Evolutionary conservation across 2,113 vertebrate genomes (phyloP).

Genomic region (Aix galericulata): DNA sequence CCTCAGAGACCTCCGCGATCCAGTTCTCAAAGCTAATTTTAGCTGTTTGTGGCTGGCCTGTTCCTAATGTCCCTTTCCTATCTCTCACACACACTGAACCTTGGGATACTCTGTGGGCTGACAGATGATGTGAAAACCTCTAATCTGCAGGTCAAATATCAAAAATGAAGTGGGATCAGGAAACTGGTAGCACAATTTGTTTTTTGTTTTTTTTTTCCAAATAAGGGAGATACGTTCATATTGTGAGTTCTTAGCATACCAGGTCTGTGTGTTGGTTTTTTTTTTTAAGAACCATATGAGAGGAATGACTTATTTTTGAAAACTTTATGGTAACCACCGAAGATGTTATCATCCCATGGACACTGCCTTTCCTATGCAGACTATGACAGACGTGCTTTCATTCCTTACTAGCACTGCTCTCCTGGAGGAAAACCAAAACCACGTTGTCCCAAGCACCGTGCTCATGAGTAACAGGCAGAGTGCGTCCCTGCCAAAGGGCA

Average conservation of each 20-base stretch:
- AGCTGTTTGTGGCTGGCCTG: constrained; percentile 66
- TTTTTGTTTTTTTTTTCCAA: constrained; percentile 31
- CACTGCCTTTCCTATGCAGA: constrained; percentile 25
- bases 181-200: constrained; percentile 37
- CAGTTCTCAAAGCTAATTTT: constrained; percentile 80
- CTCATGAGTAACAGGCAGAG: background rate
- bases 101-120: constrained; percentile 53
- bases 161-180: constrained; percentile 56
- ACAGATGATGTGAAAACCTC: constrained; percentile 32
- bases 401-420: constrained; percentile 12
- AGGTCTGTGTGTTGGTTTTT: background rate
- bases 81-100: constrained; percentile 49
- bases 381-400: background rate
- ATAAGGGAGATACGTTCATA: constrained; percentile 58
- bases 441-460: background rate
- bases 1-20: constrained; percentile 69
- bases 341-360: constrained; percentile 7
- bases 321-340: constrained; percentile 15
- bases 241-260: constrained; percentile 16
- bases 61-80: constrained; percentile 65
- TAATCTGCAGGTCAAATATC: constrained; percentile 37
- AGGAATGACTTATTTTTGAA: constrained; percentile 29
- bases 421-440: constrained; percentile 20
- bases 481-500: background rate
- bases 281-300: background rate